Evolutionary conservation across 2,113 vertebrate genomes (phyloP).

Genomic region (Vulpes vulpes): DNA sequence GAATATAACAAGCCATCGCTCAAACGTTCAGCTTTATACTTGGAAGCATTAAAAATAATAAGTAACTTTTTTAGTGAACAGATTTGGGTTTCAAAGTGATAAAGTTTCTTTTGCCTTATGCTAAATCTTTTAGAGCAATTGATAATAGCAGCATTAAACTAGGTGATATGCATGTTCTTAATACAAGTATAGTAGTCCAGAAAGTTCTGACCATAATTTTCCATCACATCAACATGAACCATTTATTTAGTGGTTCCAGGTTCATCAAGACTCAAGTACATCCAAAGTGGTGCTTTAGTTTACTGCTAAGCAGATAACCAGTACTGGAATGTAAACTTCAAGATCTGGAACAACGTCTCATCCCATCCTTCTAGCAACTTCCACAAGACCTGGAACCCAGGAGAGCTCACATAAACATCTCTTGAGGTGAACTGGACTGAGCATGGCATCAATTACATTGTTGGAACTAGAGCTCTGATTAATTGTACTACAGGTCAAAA

Average conservation of each 20-base stretch:
- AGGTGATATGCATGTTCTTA: neutral
- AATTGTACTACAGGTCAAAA: conserved; percentile 13
- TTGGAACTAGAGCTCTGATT: neutral
- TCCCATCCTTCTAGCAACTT: neutral
- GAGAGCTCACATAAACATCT: neutral
- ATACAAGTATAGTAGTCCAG: neutral
- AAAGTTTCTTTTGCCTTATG: conserved; percentile 7
- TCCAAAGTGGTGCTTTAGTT: neutral
- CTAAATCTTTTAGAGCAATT: neutral
- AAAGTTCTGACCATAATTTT: neutral
- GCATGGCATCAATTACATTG: neutral
- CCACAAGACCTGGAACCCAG: neutral
- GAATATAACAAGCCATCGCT: conserved; percentile 20
- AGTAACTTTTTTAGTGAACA: neutral
- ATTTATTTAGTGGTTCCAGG: neutral
- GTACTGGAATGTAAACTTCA: neutral
- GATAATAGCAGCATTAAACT: neutral
- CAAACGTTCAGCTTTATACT: neutral
- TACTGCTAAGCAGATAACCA: neutral
- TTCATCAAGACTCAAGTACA: neutral
- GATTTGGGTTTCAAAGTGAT: neutral
- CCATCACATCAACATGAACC: neutral
- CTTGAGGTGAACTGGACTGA: neutral
- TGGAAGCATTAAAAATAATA: conserved; percentile 34
- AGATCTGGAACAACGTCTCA: neutral